Base-by-base conservation (phyloP, 2,888 invertebrate genomes). In the Spisula subtruncata region DNA sequence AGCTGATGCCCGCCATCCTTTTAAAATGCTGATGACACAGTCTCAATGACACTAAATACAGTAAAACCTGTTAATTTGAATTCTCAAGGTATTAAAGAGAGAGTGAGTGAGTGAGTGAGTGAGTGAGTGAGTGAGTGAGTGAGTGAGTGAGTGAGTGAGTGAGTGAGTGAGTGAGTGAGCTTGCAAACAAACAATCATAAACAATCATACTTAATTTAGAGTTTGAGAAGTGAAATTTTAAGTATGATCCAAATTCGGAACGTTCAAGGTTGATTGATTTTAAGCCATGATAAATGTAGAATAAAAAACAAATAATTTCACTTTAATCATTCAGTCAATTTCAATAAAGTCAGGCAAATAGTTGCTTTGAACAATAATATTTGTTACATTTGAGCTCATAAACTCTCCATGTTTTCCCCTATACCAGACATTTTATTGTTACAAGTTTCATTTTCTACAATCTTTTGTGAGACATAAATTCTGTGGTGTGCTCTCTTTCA, bases 321-420 rank as follows among this genome's bases (percentile, higher is more conserved):
- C 25, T 66, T 66, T 25, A 25, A 25, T 25, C 25, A 66, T 66
- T 66, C 12, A 66, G 60, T 66, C n/a, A 66, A 66, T 66, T 66
- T n/a, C 60, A 66, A 66, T 66, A 25, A 66, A 66, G 25, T 12
- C n/a, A 10, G n/a, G 60, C 0, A 66, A 35, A 75, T 35, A 75
- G 18, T 75, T 75, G 35, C 75, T 66, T 66, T 66, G 25, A 75
- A 75, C 12, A 25, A 75, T 32, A 75, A 75, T 75, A 75, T 35
- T 32, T 16, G 75, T 35, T 75, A 35, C 32, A 12, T 75, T 75
- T 75, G 32, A 35, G 75, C 75, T 32, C 75, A 81, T 88, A 84
- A 88, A 83, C 66, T 84, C 80, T 84, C 88, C 84, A 60, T 84
- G 84, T 80, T 81, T 84, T 84, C 81, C 2, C 84, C 75, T 48